These are phyloP conservation scores for Amphipoea lucens DNA, from an alignment of 2,888 invertebrate genomes.

Conservation along the genomic window DNA sequence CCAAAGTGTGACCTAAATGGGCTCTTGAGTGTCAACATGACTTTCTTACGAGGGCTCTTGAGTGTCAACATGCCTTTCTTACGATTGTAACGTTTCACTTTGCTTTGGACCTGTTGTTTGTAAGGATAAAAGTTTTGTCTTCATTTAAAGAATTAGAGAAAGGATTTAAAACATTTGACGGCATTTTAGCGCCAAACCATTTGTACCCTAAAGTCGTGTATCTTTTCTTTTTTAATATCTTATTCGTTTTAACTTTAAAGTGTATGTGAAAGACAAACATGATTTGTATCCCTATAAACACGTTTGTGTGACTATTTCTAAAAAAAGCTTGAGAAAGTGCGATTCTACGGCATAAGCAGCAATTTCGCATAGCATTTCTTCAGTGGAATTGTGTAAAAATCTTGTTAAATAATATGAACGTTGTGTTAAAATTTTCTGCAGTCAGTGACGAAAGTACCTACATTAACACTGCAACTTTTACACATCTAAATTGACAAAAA, in stretches of 20 bases:
- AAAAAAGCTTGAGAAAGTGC: slow-evolving; percentile 1
- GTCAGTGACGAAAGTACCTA: not conserved
- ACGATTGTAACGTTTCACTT: not conserved
- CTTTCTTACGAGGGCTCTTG: too few relatives aligned
- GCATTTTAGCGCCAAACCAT: not conserved
- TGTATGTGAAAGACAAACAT: not conserved
- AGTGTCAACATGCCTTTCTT: not conserved
- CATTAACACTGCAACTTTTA: not conserved
- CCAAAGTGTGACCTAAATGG: not conserved
- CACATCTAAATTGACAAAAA: not conserved
- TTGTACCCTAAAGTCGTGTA: too few relatives aligned
- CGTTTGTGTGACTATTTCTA: slow-evolving; percentile 14
- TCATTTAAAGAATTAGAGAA: not conserved
- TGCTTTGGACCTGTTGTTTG: not conserved
- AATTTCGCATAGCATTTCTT: not conserved
- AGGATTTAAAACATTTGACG: not conserved
- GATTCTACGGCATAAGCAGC: not conserved
- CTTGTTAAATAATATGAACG: not conserved
- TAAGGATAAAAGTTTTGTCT: not conserved
- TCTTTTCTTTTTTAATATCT: not conserved
- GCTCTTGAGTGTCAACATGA: not conserved
- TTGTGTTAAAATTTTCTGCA: not conserved
- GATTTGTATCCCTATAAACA: slow-evolving; percentile 30
- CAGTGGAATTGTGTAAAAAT: not conserved
- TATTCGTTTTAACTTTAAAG: not conserved